These are phyloP conservation scores for Odontocolon sp. DNA, from an alignment of 2,888 invertebrate species.

Conservation along the genomic window DNA sequence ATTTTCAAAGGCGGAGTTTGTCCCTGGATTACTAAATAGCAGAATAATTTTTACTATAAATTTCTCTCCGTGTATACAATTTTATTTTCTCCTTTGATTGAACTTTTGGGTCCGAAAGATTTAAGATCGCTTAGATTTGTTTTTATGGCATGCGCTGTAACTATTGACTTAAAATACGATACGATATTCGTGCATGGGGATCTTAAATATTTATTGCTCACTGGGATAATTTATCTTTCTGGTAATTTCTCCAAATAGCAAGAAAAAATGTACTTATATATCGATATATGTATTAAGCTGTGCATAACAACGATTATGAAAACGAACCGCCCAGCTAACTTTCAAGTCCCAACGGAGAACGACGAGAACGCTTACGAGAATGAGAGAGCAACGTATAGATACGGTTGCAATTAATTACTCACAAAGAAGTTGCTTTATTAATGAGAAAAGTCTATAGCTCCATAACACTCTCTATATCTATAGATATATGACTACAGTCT, in stretches of 20 bases:
- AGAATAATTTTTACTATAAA: no score
- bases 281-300: background rate
- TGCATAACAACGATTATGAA: slow-evolving; percentile 44
- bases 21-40: no score
- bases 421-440: slow-evolving; percentile 36
- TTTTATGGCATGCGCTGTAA: no score
- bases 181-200: background rate
- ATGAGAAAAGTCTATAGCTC: slow-evolving; percentile 29
- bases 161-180: no score
- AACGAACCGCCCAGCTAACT: slow-evolving; percentile 42
- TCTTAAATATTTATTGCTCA: slow-evolving; percentile 28
- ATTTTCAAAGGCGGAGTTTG: no score
- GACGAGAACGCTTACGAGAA: slow-evolving; percentile 35
- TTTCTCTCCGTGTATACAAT: no score
- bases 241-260: slow-evolving; percentile 8
- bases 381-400: slow-evolving; percentile 37
- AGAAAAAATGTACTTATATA: background rate
- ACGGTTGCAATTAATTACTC: slow-evolving; percentile 56
- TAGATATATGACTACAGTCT: background rate
- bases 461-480: background rate
- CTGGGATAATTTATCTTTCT: slow-evolving; percentile 11
- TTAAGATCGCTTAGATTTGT: no score
- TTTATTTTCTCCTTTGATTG: no score
- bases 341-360: slow-evolving; percentile 14
- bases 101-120: no score